Conservation (phyloP, 2,113 vertebrate genomes). For the Pao palembangensis region DNA sequence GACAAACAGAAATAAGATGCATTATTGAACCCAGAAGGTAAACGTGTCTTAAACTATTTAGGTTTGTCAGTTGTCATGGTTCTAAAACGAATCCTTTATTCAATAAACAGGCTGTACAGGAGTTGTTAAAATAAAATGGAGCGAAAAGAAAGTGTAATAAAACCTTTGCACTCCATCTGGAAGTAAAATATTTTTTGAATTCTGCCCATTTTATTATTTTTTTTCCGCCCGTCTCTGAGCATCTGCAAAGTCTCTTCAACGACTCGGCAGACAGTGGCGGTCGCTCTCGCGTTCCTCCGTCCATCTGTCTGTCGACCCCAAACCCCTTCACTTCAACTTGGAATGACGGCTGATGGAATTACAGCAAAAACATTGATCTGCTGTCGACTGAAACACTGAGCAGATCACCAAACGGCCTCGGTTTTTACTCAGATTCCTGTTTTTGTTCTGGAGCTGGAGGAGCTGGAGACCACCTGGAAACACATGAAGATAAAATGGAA, state of each 20-base stretch:
- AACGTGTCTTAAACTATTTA: too few relatives aligned
- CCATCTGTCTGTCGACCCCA: background rate
- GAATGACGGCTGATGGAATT: slow-evolving; percentile 54
- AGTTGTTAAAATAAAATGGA: too few relatives aligned
- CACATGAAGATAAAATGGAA: background rate
- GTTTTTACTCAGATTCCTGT: slow-evolving; percentile 32
- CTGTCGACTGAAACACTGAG: slow-evolving; percentile 29
- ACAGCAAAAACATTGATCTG: slow-evolving; percentile 61
- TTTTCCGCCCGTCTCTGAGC: background rate
- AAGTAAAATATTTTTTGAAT: slow-evolving; percentile 7
- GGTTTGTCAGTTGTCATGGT: too few relatives aligned
- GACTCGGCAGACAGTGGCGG: slow-evolving; percentile 20
- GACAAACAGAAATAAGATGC: too few relatives aligned
- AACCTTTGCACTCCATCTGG: slow-evolving; percentile 25
- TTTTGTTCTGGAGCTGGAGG: slow-evolving; percentile 31
- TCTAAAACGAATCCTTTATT: background rate
- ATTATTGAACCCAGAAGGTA: too few relatives aligned
- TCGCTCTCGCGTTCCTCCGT: background rate
- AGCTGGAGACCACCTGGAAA: slow-evolving; percentile 16
- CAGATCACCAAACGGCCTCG: slow-evolving; percentile 25
- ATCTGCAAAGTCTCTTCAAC: slow-evolving; percentile 13
- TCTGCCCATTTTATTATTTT: slow-evolving; percentile 8
- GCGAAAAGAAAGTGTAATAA: too few relatives aligned
- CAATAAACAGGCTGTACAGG: slow-evolving; percentile 9
- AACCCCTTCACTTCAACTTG: slow-evolving; percentile 17